Conservation (phyloP, 2,113 vertebrate species). For the Ptyas mucosa region DNA sequence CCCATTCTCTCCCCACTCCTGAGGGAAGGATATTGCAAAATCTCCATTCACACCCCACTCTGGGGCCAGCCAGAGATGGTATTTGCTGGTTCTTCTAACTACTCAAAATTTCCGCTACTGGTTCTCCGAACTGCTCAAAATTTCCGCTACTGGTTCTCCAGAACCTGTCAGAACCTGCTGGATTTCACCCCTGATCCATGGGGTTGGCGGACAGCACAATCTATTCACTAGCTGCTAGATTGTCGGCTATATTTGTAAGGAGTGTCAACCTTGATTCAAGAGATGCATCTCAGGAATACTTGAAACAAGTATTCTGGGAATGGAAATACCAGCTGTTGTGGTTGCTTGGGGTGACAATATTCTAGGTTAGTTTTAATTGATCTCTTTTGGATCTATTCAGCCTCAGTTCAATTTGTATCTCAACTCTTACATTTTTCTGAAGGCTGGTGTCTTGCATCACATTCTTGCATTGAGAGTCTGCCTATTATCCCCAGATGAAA, state of each 20-base stretch:
- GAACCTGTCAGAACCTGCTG: no score
- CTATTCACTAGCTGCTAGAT: neutral
- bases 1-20: no score
- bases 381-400: neutral
- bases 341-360: neutral
- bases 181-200: neutral
- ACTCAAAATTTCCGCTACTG: no score
- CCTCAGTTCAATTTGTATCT: no score
- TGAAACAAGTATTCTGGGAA: neutral
- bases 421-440: neutral
- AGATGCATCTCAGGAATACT: neutral
- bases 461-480: neutral
- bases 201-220: neutral
- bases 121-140: no score
- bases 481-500: neutral
- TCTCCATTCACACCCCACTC: no score
- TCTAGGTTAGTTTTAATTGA: neutral
- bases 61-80: no score
- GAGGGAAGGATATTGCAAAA: no score
- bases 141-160: no score
- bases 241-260: neutral
- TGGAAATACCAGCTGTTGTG: neutral
- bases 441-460: neutral
- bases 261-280: neutral
- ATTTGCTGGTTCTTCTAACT: no score